Base-by-base conservation (phyloP, 2,113 vertebrate species). In the Atlantisia rogersi region DNA sequence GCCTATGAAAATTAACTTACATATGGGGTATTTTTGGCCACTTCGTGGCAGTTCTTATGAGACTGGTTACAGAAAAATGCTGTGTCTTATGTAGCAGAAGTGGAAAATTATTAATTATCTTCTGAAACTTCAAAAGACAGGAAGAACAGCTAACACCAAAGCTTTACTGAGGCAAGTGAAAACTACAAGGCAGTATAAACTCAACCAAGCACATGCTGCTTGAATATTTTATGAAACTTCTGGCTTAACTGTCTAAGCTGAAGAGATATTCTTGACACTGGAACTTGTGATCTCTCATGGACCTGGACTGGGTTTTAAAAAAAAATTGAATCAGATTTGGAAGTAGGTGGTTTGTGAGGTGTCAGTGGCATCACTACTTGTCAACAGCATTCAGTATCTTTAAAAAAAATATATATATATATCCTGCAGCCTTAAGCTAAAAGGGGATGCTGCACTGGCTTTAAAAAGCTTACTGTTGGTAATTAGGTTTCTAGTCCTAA, bases 401-500 rank as follows among this genome's bases (percentile, higher is more conserved):
- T 14, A 74, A 85, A 69, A 31, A 56, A 11, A 35, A 21, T 29
- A 17, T 10, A 11, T 11, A 39, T 11, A 39, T 39, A 12, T 12
- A 85, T 52, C n/a, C n/a, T 75, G 22, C 48, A 73, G 28, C 7
- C 18, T 70, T 59, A 65, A 65, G 39, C 55, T 65, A 56, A 70
- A 88, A 85, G 39, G 59, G 68, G 60, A 90, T 50, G 29, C 14
- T 74, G 69, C 70, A 32, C 20, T 3, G 71, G 70, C 58, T 92
- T 94, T 80, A 82, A 53, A 94, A 96, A 79, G 15, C 75, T 83
- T 62, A 75, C 52, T 91, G 80, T 39, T 53, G 40, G 85, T 90
- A 94, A 85, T 76, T 73, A 93, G 74, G 82, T 93, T 97, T 95
- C 91, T 63, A 82, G 86, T 35, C 78, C 87, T 75, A 92, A 96